phyloP scores from a whole-genome alignment of 2,113 vertebrate species.

The Scophthalmus maximus region DNA sequence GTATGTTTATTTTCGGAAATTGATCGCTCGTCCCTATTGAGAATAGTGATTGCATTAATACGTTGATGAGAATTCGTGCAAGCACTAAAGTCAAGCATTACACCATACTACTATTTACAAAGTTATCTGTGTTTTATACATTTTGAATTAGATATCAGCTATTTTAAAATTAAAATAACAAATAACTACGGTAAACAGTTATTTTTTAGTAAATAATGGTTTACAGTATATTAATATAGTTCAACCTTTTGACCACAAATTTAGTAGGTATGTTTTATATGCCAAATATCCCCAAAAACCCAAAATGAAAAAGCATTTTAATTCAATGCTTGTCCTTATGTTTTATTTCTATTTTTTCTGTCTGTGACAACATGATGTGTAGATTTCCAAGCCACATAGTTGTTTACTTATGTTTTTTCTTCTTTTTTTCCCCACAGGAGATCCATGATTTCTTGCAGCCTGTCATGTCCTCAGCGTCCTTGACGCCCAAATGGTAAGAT shows the following conservation, averaged over 20 bases:
- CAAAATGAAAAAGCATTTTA: not conserved
- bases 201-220: too few relatives aligned
- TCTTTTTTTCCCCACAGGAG: conserved; percentile 52
- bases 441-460: conserved; percentile 17
- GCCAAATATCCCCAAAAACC: too few relatives aligned
- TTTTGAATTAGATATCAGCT: not conserved
- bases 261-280: not conserved
- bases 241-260: not conserved
- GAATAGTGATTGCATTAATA: not conserved
- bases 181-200: not conserved
- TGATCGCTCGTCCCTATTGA: not conserved
- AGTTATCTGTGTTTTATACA: too few relatives aligned
- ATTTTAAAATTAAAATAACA: not conserved
- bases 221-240: not conserved
- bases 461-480: conserved; percentile 36
- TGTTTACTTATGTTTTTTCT: conserved; percentile 24
- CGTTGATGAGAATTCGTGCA: not conserved
- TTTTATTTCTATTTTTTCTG: not conserved
- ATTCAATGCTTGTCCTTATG: not conserved
- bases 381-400: not conserved
- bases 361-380: not conserved
- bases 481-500: conserved; percentile 71
- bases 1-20: not conserved
- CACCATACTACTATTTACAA: too few relatives aligned
- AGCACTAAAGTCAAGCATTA: too few relatives aligned